These are phyloP conservation scores for Uropsilus gracilis DNA, from an alignment of 2,113 vertebrate genomes.

Conservation along the genomic window DNA sequence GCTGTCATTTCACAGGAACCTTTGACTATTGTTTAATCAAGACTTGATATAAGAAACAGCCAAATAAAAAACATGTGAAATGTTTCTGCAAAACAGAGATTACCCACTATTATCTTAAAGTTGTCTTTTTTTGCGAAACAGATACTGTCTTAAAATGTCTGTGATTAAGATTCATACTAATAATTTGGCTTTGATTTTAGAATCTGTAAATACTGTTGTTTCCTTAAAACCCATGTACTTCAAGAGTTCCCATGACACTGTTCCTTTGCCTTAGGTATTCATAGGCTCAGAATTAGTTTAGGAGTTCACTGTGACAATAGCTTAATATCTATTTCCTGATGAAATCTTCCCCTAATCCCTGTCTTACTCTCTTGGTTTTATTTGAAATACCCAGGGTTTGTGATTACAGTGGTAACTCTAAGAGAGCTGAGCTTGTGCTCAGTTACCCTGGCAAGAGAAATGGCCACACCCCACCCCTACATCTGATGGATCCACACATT, in stretches of 20 bases:
- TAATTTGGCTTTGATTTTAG: conserved; percentile 38
- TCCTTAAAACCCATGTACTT: conserved; percentile 7
- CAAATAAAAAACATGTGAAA: neutral
- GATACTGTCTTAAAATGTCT: neutral
- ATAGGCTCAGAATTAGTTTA: conserved; percentile 55
- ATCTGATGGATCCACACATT: rapidly evolving
- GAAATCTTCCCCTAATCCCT: neutral
- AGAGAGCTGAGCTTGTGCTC: neutral
- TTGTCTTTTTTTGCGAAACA: no score
- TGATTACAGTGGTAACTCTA: neutral
- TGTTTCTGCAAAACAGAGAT: neutral
- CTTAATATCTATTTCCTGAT: conserved; percentile 53
- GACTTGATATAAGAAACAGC: neutral
- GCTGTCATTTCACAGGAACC: neutral
- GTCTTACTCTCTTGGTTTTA: conserved; percentile 1
- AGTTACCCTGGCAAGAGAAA: neutral
- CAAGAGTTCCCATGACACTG: neutral
- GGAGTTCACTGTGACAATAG: conserved; percentile 53
- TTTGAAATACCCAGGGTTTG: neutral
- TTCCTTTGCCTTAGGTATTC: conserved; percentile 42
- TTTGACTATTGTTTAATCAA: conserved; percentile 8
- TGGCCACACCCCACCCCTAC: rapidly evolving
- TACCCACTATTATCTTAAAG: no score
- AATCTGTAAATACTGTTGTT: neutral
- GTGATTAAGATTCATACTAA: neutral